Evolutionary conservation across 2,113 vertebrate genomes (phyloP), one percentile per base, ranked within the genome.

Genomic region (Percina caprodes): DNA sequence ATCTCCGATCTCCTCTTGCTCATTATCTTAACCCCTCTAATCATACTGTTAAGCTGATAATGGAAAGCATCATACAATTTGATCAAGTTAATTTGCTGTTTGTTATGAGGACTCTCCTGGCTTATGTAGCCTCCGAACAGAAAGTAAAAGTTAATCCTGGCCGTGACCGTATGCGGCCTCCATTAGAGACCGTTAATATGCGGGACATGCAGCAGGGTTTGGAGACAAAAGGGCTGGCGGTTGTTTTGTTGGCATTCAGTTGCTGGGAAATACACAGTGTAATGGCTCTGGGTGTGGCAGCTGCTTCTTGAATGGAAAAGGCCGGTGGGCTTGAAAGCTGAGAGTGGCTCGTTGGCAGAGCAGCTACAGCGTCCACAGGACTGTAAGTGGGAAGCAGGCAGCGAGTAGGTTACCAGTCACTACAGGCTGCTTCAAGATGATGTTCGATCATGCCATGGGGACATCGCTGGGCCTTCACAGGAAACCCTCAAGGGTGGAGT

Each of bases 401-500:
- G 23, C 15, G 11, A 60, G 65, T 30, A 35, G 65, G 54, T 42
- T 60, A 74, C 48, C 15, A 5, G 55, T 59, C 24, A 19, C 62
- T n/a, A 19, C 11, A 0, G 12, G 35, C 16, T 10, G 3, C 21
- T 42, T 67, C 68, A 84, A 1, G 75, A 95, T 92, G 89, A 86
- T 82, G 79, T 92, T 94, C 33, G 86, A 94, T 75, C 94, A 94
- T 90, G 51, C 35, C 0, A 21, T 92, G 79, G 91, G 74, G 55
- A 66, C 74, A 0, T 68, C 91, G 6, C 82, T 91, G 84, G 93
- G 92, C 78, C 96, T 95, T 86, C 94, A 80, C 83, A 93, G 95
- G 86, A 96, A 95, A 69, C 88, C 94, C 70, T 96, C 97, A 67
- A 91, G 94, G 84, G 94, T 96, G 88, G 95, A 95, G 92, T 96